Evolutionary conservation across 2,113 vertebrate genomes (phyloP).

Genomic region (Gnathonemus echidnorhynchus): DNA sequence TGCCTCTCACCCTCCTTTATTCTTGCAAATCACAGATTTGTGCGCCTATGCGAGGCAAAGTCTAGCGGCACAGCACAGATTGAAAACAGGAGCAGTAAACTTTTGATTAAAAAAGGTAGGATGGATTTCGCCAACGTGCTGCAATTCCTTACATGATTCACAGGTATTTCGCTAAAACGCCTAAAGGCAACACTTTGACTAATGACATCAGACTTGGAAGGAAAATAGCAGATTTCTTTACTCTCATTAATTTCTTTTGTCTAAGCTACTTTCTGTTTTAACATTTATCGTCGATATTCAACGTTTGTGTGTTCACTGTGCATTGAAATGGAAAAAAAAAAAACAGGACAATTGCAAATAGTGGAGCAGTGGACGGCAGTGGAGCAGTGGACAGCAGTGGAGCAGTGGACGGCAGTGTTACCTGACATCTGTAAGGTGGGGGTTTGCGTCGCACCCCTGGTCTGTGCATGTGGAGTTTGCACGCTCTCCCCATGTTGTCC

Average conservation of each 20-base stretch:
- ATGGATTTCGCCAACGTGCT: not conserved
- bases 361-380: not conserved
- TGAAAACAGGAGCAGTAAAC: not conserved
- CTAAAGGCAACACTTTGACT: not conserved
- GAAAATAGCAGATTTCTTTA: not conserved
- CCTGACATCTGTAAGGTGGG: not conserved
- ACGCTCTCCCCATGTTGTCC: not conserved
- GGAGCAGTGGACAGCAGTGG: not conserved
- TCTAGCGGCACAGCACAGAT: not conserved
- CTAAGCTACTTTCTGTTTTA: not conserved
- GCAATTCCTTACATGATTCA: not conserved
- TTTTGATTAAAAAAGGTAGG: not conserved
- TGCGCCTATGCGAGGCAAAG: not conserved
- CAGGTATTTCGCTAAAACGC: not conserved
- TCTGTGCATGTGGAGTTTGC: not conserved
- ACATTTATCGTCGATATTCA: not conserved
- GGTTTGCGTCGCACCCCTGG: not conserved
- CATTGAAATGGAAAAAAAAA: not conserved
- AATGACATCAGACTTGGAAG: not conserved
- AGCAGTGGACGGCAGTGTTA: not conserved
- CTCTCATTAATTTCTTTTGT: not conserved
- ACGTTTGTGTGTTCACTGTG: not conserved
- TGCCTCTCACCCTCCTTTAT: not conserved
- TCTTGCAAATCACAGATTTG: not conserved
- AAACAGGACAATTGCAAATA: not conserved